Conservation (phyloP, 1,140 invertebrate species). For the Wiebesia pumilae region DNA sequence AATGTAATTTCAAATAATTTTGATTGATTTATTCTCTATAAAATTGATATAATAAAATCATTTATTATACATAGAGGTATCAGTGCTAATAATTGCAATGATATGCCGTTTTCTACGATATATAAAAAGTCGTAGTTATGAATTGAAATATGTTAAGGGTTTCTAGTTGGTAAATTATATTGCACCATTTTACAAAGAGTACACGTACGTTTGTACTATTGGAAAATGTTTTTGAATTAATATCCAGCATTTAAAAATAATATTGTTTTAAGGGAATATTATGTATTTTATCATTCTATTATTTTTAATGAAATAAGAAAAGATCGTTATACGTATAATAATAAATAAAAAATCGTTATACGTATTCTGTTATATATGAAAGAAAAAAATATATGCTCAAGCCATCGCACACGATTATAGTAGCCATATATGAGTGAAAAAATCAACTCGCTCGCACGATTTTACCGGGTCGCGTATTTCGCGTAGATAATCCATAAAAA, state of each 20-base stretch:
- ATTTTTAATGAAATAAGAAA: no score
- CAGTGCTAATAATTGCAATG: background rate
- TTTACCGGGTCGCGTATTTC: conserved; percentile 8
- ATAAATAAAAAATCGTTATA: background rate
- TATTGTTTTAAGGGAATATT: no score
- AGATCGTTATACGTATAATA: background rate
- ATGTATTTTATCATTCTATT: no score
- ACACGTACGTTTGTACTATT: background rate
- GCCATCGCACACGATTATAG: background rate
- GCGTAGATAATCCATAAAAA: conserved; percentile 41
- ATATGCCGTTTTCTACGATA: background rate
- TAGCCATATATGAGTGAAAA: background rate
- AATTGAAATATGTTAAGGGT: background rate
- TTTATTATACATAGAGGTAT: background rate
- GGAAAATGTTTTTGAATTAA: background rate
- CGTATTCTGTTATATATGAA: background rate
- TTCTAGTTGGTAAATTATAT: background rate
- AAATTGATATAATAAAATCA: background rate
- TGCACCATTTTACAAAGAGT: background rate
- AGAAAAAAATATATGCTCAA: background rate
- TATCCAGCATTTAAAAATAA: no score
- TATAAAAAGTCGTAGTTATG: background rate
- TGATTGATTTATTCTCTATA: background rate
- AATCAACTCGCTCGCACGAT: conserved; percentile 15
- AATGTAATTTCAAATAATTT: no score